Evolutionary conservation across 2,888 invertebrate genomes (phyloP).

Genomic region (Malacosoma neustria): DNA sequence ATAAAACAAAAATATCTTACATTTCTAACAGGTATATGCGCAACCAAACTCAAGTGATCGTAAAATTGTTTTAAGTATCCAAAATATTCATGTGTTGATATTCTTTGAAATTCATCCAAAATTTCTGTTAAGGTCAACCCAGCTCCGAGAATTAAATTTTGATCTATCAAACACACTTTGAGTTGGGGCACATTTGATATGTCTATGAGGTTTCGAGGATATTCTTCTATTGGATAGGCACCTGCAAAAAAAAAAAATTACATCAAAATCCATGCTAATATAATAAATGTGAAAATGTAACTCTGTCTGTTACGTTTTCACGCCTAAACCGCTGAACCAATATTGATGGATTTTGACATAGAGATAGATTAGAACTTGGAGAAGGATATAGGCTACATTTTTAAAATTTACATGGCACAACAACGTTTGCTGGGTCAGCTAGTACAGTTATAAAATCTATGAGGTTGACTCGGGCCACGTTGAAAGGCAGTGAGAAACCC

Average conservation of each 20-base stretch:
- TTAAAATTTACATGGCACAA: too few species aligned
- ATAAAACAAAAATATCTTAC: conserved; percentile 70
- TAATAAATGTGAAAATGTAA: too few species aligned
- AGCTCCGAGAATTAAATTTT: conserved; percentile 70
- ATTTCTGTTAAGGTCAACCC: conserved; percentile 69
- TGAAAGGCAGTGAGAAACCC: too few species aligned
- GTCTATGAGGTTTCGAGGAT: conserved; percentile 72
- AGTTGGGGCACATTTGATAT: conserved; percentile 74
- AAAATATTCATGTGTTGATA: conserved; percentile 52
- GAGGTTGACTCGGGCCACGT: too few species aligned
- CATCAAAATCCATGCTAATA: too few species aligned
- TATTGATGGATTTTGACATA: too few species aligned
- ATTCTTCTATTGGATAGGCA: conserved; percentile 41
- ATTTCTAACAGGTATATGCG: conserved; percentile 81
- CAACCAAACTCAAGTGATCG: conserved; percentile 78
- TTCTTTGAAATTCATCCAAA: conserved; percentile 51
- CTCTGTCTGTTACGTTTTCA: too few species aligned
- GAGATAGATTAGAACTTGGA: too few species aligned
- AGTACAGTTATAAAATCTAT: too few species aligned
- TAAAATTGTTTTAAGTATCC: conserved; percentile 72
- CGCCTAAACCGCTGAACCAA: too few species aligned
- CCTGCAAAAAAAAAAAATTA: conserved; percentile 34
- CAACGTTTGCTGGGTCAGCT: too few species aligned
- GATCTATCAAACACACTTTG: conserved; percentile 40
- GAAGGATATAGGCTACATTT: too few species aligned